Evolutionary conservation across 2,888 invertebrate genomes (phyloP), one percentile per base, ranked within the genome.

Genomic region (Acleris emargana): DNA sequence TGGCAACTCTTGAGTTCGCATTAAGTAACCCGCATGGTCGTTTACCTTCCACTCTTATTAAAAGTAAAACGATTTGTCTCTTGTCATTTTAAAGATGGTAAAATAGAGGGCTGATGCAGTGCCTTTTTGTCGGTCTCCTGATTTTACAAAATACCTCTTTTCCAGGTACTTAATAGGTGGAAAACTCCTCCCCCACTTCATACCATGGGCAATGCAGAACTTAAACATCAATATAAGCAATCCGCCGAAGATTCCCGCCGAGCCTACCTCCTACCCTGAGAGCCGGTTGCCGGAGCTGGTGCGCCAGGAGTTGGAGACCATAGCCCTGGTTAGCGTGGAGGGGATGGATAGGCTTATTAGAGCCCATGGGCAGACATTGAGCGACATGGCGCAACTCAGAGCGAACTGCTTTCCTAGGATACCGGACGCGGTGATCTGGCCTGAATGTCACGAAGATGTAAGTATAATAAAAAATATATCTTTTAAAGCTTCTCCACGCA

Each of bases 371-470:
- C 99, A 99, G 85, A 98, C 98, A 0, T 87, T 99, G 57, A 95
- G 97, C 73, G 99, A 99, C 79, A 96, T 99, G 69, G 95, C 96
- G 72, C 93, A 94, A 16, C 86, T 99, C 62, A 93, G 97, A 75
- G 93, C 94, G 62, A 96, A 97, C 67, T 88, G 83, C 52, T 96
- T 97, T 76, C 94, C 95, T 64, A 94, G 99, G 74, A 97, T 99
- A 79, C 99, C 99, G 2, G 99, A 99, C 80, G 85, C 99, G 16
- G 96, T 99, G 0, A 93, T 98, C 1, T 99, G 99, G 99, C 99
- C 99, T 50, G 94, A 93, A 51, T 94, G 93, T 71, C 98, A 99
- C 83, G 94, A 96, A n/a, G 96, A 98, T 76, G 91, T 92, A 28
- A 67, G 45, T n/a, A n/a, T 16, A 5, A 5, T 45, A 17, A n/a